These are phyloP conservation scores for Meandrina meandrites DNA, from an alignment of 92 coral and sea anemone species.

Conservation along the genomic window DNA sequence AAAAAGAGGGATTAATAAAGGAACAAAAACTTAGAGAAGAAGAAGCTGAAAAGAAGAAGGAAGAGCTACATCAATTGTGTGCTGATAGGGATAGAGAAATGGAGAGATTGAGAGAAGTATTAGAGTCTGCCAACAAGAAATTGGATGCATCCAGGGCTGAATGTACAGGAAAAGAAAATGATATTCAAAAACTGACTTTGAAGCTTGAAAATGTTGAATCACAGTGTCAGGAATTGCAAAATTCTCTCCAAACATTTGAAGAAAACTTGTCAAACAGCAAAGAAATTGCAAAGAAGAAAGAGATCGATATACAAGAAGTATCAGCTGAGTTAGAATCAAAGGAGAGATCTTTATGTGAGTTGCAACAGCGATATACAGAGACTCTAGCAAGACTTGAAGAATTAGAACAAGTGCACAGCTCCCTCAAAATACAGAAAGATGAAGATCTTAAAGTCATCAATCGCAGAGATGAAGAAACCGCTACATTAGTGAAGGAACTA, in stretches of 20 bases:
- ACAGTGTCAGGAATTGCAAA: conserved; percentile 37
- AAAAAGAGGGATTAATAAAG: conserved; percentile 38
- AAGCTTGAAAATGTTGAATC: conserved; percentile 32
- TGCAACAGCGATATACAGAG: conserved; percentile 45
- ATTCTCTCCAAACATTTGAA: conserved; percentile 15
- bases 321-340: conserved; percentile 44
- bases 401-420: conserved; percentile 34
- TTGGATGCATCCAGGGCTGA: conserved; percentile 42
- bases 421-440: conserved; percentile 48
- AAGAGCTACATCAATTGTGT: conserved; percentile 32
- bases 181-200: conserved; percentile 43
- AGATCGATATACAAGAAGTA: conserved; percentile 48
- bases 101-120: conserved; percentile 47
- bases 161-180: conserved; percentile 34
- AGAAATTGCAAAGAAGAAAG: conserved; percentile 54
- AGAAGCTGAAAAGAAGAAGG: conserved; percentile 36
- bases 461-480: conserved; percentile 60
- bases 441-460: conserved; percentile 40
- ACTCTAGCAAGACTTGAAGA: conserved; percentile 19
- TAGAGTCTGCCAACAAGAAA: conserved; percentile 35
- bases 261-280: conserved; percentile 54
- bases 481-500: conserved; percentile 41
- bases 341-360: conserved; percentile 28
- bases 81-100: conserved; percentile 41
- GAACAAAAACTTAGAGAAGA: conserved; percentile 49